These are phyloP conservation scores for Crotalus tigris DNA, from an alignment of 2,113 vertebrate species.

Conservation along the genomic window DNA sequence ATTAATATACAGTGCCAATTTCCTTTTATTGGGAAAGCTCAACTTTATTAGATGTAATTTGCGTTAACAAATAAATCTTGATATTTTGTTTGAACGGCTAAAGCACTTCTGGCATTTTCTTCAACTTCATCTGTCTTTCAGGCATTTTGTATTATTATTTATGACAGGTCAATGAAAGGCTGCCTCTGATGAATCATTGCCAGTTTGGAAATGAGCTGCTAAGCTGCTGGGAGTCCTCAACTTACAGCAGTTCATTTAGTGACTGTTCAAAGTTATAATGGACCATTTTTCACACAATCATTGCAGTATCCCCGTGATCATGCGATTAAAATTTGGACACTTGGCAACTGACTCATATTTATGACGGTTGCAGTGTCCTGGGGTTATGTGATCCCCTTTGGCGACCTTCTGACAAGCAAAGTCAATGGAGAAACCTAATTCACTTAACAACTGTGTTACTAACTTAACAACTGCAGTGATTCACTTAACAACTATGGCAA, in stretches of 20 bases:
- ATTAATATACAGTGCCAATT: neutral
- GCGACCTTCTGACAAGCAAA: neutral
- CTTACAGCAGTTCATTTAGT: neutral
- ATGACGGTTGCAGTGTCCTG: neutral
- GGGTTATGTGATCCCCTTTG: neutral
- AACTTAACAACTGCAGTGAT: neutral
- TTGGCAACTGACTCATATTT: neutral
- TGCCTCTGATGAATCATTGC: neutral
- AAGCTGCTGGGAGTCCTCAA: neutral
- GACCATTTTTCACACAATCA: neutral
- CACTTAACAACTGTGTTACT: neutral
- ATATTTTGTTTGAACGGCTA: neutral
- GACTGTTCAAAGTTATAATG: neutral
- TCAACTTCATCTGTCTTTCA: neutral
- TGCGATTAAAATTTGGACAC: accelerated
- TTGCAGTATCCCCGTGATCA: neutral
- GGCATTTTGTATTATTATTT: neutral
- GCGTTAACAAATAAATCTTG: neutral
- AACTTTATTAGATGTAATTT: neutral
- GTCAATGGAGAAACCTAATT: neutral
- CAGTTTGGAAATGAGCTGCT: neutral
- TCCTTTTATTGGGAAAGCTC: neutral
- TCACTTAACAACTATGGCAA: neutral
- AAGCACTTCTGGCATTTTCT: neutral
- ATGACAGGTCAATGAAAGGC: neutral